Evolutionary conservation across 2,113 vertebrate genomes (phyloP).

Genomic region (Myocastor coypus): DNA sequence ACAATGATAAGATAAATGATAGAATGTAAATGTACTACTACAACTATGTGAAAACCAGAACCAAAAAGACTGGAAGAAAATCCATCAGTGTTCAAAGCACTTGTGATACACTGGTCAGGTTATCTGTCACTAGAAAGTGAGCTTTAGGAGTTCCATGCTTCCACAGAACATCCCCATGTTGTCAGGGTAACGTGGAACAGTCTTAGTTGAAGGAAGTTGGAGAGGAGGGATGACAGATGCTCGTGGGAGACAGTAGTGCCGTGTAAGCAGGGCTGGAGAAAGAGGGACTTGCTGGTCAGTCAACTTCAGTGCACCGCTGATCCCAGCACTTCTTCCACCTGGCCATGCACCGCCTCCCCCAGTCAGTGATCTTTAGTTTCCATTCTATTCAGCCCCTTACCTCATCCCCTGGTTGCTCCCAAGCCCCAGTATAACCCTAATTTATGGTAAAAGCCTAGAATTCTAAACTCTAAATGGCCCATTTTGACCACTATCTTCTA

Average conservation of each 20-base stretch:
- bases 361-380: background rate
- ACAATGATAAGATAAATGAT: background rate
- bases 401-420: background rate
- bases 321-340: background rate
- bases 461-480: background rate
- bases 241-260: background rate
- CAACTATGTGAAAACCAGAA: background rate
- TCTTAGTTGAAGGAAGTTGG: background rate
- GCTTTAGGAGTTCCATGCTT: background rate
- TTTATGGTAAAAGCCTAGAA: background rate
- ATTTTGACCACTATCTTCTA: background rate
- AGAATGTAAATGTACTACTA: constrained; percentile 10
- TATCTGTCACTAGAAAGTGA: constrained; percentile 18
- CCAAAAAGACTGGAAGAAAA: background rate
- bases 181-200: background rate
- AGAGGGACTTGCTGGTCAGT: background rate
- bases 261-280: background rate
- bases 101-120: background rate
- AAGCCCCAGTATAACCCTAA: background rate
- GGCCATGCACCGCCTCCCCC: background rate
- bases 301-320: background rate
- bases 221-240: background rate
- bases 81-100: background rate
- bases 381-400: background rate
- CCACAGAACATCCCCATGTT: background rate